Evolutionary conservation across 2,113 vertebrate species (phyloP).

Genomic region (Prunella fulvescens): DNA sequence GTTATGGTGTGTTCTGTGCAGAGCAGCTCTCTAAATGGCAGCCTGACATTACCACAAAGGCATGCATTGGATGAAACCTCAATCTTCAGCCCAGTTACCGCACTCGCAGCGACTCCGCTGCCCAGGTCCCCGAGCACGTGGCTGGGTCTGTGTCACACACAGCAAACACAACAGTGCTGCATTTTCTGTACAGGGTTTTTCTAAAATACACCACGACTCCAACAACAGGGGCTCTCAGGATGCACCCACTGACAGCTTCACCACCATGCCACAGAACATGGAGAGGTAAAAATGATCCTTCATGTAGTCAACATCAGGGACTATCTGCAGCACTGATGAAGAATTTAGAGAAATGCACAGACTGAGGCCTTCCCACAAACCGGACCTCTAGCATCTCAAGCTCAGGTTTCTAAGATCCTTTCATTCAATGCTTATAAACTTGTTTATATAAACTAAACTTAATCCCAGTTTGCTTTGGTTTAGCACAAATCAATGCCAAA

Average conservation of each 20-base stretch:
- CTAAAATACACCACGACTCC: neutral
- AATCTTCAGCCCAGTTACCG: conserved; percentile 40
- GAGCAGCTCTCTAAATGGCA: conserved; percentile 57
- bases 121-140: neutral
- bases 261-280: neutral
- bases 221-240: neutral
- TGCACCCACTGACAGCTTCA: neutral
- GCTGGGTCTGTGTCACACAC: neutral
- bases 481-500: neutral
- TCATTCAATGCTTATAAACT: neutral
- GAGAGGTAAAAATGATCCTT: neutral
- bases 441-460: neutral
- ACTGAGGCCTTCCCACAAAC: neutral
- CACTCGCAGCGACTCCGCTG: neutral
- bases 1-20: conserved; percentile 23
- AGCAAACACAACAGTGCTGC: neutral
- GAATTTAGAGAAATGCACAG: neutral
- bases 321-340: neutral
- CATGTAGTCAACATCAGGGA: neutral
- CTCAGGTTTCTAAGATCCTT: neutral
- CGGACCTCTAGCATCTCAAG: neutral
- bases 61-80: conserved; percentile 56
- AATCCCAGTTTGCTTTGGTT: neutral
- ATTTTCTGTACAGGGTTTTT: neutral
- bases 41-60: conserved; percentile 54